Base-by-base conservation (phyloP, 2,113 vertebrate species). In the Hydrochoerus hydrochaeris region DNA sequence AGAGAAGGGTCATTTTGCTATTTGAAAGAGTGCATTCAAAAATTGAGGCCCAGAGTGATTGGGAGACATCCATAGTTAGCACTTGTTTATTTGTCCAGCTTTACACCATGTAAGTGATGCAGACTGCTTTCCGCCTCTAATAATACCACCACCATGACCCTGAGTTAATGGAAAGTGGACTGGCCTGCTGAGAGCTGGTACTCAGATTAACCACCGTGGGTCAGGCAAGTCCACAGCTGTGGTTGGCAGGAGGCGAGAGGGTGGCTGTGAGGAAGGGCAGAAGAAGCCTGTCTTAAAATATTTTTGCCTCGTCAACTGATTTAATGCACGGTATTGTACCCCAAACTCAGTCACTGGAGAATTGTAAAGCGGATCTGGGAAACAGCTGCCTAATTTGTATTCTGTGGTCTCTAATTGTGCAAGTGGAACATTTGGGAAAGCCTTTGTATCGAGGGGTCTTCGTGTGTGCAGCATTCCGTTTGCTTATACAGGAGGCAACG, bases 31-130 rank as follows among this genome's bases (percentile, higher is more conserved):
- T 5, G 28, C 95, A 97, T 98, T 98, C 95, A 98, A 97, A 96
- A 95, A 91, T 35, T 11, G 90, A 97, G 95, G 82, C 85, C 96
- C n/a, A 44, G 85, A 41, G 73, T 0, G 58, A 95, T n/a, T 92
- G 93, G 97, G 97, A 98, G 96, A 85, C 94, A 88, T 95, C 94
- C 96, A 95, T 94, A 63, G 94, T 95, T 95, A 92, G 91, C 75
- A 96, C 96, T 97, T 97, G 96, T 98, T 98, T 98, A 98, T 98
- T 98, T 98, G 97, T 92, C 96, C 97, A 97, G 49, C 97, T 98
- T 97, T 86, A 90, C 60, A 92, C 6, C 75, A 57, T 71, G 95
- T 85, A 97, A 97, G 94, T 75, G 5, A 84, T 93, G 35, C 52
- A 69, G 14, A 38, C 26, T 97, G 85, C 83, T 97, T 93, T 98